These are phyloP conservation scores for Coelogynopora nodosa DNA, from an alignment of 2,888 invertebrate genomes.

Conservation along the genomic window DNA sequence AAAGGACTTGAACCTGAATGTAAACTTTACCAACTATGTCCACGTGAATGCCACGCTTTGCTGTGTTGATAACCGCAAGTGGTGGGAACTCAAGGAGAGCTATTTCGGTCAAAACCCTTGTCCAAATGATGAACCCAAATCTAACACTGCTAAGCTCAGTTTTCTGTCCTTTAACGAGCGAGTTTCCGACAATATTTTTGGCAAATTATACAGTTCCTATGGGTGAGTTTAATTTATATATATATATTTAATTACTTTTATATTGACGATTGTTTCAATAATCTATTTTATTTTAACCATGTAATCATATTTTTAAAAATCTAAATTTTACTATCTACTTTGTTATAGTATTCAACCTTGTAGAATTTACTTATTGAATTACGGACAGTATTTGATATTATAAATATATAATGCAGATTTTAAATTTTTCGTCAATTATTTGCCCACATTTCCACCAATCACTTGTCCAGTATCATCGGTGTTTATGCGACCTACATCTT, in stretches of 20 bases:
- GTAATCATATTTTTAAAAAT: no score
- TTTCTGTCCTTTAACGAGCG: conserved; percentile 27
- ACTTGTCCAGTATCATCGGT: conserved; percentile 40
- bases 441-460: no score
- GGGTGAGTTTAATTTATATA: conserved; percentile 25
- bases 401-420: no score
- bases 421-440: no score
- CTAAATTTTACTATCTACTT: no score
- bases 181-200: conserved; percentile 36
- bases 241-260: background rate
- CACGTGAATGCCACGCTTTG: conserved; percentile 4
- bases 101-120: background rate
- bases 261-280: no score
- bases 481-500: conserved; percentile 44
- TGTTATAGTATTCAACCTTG: no score
- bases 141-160: background rate
- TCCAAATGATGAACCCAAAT: background rate
- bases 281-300: no score
- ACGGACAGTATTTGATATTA: no score
- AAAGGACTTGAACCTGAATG: background rate
- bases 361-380: no score
- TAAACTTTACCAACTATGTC: background rate
- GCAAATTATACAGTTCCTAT: conserved; percentile 32
- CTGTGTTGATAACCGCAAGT: background rate
- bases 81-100: conserved; percentile 38